Evolutionary conservation across 2,797 vertebrate species (phyloP).

Genomic region (Acanthis flammea): DNA sequence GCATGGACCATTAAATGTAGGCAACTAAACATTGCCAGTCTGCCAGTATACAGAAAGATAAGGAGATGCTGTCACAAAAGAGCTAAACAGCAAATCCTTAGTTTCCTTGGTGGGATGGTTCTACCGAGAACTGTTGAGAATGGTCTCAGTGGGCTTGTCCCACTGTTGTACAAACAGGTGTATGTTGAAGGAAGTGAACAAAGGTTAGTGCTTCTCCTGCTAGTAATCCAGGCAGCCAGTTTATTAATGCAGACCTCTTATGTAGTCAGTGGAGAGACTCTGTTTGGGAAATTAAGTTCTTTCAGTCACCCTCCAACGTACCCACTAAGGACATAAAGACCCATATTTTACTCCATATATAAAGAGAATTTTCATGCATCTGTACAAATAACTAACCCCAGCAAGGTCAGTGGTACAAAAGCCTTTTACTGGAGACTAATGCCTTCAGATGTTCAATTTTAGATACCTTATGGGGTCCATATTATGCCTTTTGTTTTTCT

Average conservation of each 20-base stretch:
- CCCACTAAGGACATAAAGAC: not conserved
- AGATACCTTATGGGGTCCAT: not conserved
- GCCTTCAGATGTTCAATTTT: not conserved
- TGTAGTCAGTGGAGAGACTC: rapidly evolving
- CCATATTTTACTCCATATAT: not conserved
- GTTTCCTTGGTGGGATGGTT: not conserved
- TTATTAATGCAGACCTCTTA: not conserved
- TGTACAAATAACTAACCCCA: not conserved
- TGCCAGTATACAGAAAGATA: not conserved
- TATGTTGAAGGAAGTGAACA: not conserved
- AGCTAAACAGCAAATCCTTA: not conserved
- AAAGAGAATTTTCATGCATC: not conserved
- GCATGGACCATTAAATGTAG: not conserved
- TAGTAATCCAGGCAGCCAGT: not conserved
- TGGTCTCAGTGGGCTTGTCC: not conserved
- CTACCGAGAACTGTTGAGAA: not conserved
- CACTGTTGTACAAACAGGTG: not conserved
- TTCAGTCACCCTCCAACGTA: not conserved
- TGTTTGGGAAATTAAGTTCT: not conserved
- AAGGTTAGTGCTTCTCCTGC: not conserved
- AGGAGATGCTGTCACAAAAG: not conserved
- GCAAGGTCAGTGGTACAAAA: not conserved
- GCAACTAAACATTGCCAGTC: not conserved
- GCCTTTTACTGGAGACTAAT: not conserved
- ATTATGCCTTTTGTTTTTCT: not conserved